Base-by-base conservation (phyloP, 37 sponge, comb jelly and placozoan genomes). In the Mnemiopsis leidyi region DNA sequence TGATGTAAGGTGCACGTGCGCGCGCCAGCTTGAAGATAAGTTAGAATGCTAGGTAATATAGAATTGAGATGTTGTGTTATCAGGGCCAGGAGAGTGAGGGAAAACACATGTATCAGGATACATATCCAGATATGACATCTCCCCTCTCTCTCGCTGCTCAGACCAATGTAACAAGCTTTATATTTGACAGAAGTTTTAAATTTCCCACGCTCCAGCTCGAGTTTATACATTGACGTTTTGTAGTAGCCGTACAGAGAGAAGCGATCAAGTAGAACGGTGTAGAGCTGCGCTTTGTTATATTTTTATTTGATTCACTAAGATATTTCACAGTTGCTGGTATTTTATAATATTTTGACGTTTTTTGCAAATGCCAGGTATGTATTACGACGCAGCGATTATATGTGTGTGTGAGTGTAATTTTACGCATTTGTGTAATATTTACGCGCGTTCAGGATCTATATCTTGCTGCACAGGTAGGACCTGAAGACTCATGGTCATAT, bases 231-330 rank as follows among this genome's bases (percentile, higher is more conserved):
- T 48, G 61, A 48, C 13, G 13, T 48, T 48, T 5, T 48, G 13
- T 48, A 48, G 61, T 48, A 13, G 13, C 61, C 13, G 61, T 13
- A 18, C 61, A 48, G 61, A 48, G 9, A 48, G 13, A 18, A 48
- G 61, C 61, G 61, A 48, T 48, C 61, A 48, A 48, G 61, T 5
- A 48, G 13, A 48, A 48, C 5, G 13, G 61, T 48, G 61, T 13
- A 13, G 61, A 48, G 5, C 13, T 48, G 61, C 13, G 61, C 61
- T 48, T 77, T 77, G 24, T 69, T 77, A 26, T 77, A 77, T 77
- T 77, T 77, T 77, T 77, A 77, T 77, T 77, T 77, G 79, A 77
- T 77, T 77, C 79, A 77, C 79, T 48, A 77, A 77, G 35, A 77
- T 77, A 77, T 77, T 77, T 77, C 79, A 77, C 79, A 77, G 26